phyloP scores from a whole-genome alignment of 2,888 invertebrate genomes.

The Poecilus cupreus region DNA sequence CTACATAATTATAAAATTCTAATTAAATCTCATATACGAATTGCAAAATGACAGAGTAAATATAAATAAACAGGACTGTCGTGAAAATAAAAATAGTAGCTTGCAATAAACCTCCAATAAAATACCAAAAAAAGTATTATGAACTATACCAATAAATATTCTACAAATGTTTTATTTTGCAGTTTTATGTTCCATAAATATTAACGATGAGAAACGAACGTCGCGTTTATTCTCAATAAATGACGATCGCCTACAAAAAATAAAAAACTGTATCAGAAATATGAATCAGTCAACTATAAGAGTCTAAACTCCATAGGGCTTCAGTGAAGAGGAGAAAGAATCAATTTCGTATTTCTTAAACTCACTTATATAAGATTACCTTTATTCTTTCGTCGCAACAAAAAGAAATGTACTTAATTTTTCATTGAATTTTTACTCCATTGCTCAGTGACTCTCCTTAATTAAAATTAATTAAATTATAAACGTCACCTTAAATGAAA shows the following conservation, averaged over 20 bases:
- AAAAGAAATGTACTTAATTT: not conserved
- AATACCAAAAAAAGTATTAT: not conserved
- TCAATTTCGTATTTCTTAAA: not conserved
- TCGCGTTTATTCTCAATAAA: conserved; percentile 24
- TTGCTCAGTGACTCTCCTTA: not conserved
- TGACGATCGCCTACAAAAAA: conserved; percentile 4
- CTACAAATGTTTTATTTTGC: not conserved
- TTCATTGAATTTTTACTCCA: not conserved
- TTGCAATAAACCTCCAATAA: not conserved
- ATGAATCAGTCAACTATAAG: conserved; percentile 2
- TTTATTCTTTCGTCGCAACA: not conserved
- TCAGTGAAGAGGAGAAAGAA: not conserved
- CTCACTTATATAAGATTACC: conserved; percentile 30
- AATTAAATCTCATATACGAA: not conserved
- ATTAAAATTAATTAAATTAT: not conserved
- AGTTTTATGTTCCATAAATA: conserved; percentile 22
- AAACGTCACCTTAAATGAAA: no score
- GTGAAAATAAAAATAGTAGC: not conserved
- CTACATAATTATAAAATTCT: not conserved
- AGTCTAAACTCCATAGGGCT: conserved; percentile 9
- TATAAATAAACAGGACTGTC: not conserved
- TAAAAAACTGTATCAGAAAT: not conserved
- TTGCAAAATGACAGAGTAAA: no score
- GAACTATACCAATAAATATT: conserved; percentile 19
- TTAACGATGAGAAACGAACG: conserved; percentile 22